phyloP scores from a whole-genome alignment of 2,797 vertebrate species.

The Meriones psammophilus region DNA sequence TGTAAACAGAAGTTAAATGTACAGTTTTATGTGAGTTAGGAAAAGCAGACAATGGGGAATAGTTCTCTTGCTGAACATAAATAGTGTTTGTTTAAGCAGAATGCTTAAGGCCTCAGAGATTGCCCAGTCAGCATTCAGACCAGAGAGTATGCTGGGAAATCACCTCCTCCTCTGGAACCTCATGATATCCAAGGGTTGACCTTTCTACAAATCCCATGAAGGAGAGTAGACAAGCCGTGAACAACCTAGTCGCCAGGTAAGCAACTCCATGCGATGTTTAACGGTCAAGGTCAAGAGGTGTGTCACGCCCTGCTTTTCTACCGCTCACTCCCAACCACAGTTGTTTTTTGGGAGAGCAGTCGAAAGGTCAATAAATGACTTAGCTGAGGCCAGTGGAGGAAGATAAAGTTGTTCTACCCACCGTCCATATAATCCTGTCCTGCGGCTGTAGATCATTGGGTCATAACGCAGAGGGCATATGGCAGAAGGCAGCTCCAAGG shows the following conservation, averaged over 20 bases:
- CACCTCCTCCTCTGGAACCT: slow-evolving; percentile 27
- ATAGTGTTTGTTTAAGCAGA: slow-evolving; percentile 76
- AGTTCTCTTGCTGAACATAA: slow-evolving; percentile 68
- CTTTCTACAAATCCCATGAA: slow-evolving; percentile 66
- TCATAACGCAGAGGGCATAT: neutral
- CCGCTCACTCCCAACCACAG: neutral
- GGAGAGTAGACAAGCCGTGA: slow-evolving; percentile 31
- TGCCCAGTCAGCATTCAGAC: slow-evolving; percentile 56
- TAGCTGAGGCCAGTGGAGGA: neutral
- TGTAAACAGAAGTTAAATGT: slow-evolving; percentile 77
- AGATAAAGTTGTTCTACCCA: neutral
- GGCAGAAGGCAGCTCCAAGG: neutral
- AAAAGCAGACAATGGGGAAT: slow-evolving; percentile 17
- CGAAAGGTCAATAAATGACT: slow-evolving; percentile 20
- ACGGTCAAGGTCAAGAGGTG: slow-evolving; percentile 38
- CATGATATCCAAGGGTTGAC: neutral
- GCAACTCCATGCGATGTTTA: slow-evolving; percentile 66
- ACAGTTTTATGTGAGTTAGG: slow-evolving; percentile 70
- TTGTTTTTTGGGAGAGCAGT: slow-evolving; percentile 8
- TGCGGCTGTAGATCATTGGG: neutral
- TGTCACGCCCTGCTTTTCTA: neutral
- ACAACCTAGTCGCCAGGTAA: slow-evolving; percentile 54
- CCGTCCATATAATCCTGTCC: neutral
- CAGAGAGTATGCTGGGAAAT: slow-evolving; percentile 62
- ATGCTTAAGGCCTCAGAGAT: slow-evolving; percentile 48